phyloP scores from a whole-genome alignment of 2,888 invertebrate species.

The Calephelis perditalis region DNA sequence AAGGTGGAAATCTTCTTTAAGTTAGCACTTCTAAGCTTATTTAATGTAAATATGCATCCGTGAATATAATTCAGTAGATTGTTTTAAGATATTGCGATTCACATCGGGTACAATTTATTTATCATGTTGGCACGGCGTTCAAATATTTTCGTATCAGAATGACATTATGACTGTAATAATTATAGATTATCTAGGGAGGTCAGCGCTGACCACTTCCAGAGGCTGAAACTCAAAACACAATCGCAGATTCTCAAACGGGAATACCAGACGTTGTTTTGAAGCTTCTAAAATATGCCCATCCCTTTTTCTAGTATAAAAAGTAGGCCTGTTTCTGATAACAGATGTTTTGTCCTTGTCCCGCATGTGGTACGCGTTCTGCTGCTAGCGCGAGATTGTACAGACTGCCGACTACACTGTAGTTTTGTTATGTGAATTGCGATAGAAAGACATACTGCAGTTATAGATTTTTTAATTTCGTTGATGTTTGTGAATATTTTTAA shows the following conservation, averaged over 20 bases:
- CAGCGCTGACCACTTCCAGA: slow-evolving; percentile 48
- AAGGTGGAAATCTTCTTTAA: no score
- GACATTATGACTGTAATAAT: slow-evolving; percentile 21
- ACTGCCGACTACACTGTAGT: slow-evolving; percentile 42
- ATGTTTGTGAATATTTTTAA: slow-evolving; percentile 2
- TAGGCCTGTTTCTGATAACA: slow-evolving; percentile 31
- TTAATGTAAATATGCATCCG: no score
- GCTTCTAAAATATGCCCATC: slow-evolving; percentile 41
- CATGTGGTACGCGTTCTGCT: slow-evolving; percentile 28
- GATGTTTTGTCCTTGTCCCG: slow-evolving; percentile 41
- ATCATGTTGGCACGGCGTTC: slow-evolving; percentile 4
- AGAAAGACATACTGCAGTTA: slow-evolving; percentile 5
- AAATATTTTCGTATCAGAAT: slow-evolving; percentile 15
- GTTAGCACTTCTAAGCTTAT: no score
- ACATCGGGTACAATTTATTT: neutral
- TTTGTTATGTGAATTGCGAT: slow-evolving; percentile 49
- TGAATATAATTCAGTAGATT: no score
- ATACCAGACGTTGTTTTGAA: slow-evolving; percentile 58
- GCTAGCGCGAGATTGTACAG: slow-evolving; percentile 45
- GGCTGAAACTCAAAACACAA: slow-evolving; percentile 49
- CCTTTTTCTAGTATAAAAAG: slow-evolving; percentile 33
- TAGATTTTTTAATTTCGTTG: neutral
- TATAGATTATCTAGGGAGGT: slow-evolving; percentile 45
- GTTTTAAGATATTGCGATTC: neutral
- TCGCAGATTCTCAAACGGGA: slow-evolving; percentile 58